Base-by-base conservation (phyloP, 1,140 invertebrate genomes). In the Agrilus planipennis region DNA sequence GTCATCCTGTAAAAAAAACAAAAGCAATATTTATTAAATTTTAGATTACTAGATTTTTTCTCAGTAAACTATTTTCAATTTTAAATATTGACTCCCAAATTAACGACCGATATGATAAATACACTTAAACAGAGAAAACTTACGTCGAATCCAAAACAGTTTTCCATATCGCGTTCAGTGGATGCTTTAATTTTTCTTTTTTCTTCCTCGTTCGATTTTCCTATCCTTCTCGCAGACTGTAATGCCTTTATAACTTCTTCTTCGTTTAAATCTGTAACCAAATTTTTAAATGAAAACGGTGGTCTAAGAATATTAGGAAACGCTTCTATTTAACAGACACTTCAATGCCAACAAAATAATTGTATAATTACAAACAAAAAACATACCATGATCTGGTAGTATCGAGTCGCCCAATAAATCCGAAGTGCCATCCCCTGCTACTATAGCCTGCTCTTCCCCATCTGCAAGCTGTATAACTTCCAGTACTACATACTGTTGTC, bases 81-180 rank as follows among this genome's bases (percentile, higher is more conserved):
- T 42, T 11, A 27, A 6, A 16, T 15, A 25, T 17, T 1, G 18
- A 23, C 0, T 23, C 16, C 28, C 18, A 37, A 20, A 10, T 29
- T 12, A 20, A 34, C 22, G 7, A n/a, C 4, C 25, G 9, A 23
- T 18, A 10, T 11, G 19, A 22, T 41, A 16, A 28, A 42, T 15
- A 31, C 28, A 34, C 34, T 11, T 14, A 23, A 19, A 32, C 20
- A 18, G 9, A 32, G 42, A 25, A 23, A 36, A 60, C 74, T 71
- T 57, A 83, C 84, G 63, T 88, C 84, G 67, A 89, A 89, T 12
- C 85, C 86, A 58, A 89, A 89, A 57, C 84, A 89, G 25, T 78
- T 85, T 51, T 79, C 73, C 67, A 85, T 81, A 52, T 84, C 81
- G 49, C 77, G 77, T 14, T 62, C 57, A 12, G 68, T 60, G 16